phyloP scores from a whole-genome alignment of 2,888 invertebrate species.

The Drosophila testacea region DNA sequence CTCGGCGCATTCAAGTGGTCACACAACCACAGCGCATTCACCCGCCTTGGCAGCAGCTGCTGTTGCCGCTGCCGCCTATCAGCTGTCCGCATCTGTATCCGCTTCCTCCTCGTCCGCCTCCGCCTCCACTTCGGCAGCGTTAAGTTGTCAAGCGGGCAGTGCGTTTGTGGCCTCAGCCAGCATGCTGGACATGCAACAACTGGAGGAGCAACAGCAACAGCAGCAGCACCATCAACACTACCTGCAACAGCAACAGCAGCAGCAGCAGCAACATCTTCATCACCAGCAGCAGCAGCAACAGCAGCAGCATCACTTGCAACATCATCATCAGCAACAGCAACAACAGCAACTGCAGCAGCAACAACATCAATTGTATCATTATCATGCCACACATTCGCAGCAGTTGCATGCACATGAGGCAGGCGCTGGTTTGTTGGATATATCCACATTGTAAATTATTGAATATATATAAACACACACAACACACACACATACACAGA shows the following conservation, averaged over 20 bases:
- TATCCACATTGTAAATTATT: constrained; percentile 85
- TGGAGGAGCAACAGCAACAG: constrained; percentile 59
- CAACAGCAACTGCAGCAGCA: constrained; percentile 67
- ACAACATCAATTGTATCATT: constrained; percentile 64
- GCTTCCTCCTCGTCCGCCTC: constrained; percentile 30
- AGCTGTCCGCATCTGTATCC: constrained; percentile 60
- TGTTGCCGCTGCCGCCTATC: constrained; percentile 67
- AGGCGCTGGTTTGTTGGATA: constrained; percentile 84
- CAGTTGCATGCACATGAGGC: constrained; percentile 66
- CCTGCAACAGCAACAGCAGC: constrained; percentile 52
- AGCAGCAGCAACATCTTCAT: constrained; percentile 47
- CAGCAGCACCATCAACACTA: constrained; percentile 52
- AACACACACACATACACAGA: constrained; percentile 27
- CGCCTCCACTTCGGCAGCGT: constrained; percentile 42
- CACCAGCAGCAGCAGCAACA: constrained; percentile 66
- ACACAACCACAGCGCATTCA: constrained; percentile 78
- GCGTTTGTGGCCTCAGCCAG: constrained; percentile 62
- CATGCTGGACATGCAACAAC: constrained; percentile 79
- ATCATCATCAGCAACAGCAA: constrained; percentile 60
- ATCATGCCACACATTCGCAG: constrained; percentile 61
- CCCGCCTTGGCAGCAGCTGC: constrained; percentile 78
- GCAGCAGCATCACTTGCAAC: constrained; percentile 47
- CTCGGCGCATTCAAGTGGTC: constrained; percentile 81
- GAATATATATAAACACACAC: constrained; percentile 56
- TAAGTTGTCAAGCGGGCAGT: constrained; percentile 55